Evolutionary conservation across 2,113 vertebrate species (phyloP).

Genomic region (Micronycteris hirsuta): DNA sequence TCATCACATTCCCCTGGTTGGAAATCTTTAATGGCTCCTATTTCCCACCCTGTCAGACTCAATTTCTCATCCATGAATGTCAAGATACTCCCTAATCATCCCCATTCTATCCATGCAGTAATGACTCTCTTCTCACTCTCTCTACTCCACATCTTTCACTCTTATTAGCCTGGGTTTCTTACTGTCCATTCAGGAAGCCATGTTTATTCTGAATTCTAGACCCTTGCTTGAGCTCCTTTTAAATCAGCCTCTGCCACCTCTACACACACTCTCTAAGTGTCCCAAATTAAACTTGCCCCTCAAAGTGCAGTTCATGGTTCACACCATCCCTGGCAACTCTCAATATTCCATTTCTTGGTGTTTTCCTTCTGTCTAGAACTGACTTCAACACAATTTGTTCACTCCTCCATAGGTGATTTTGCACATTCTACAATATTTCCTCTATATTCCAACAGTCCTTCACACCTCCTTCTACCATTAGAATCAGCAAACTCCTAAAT

Average conservation of each 20-base stretch:
- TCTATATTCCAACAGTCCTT: not conserved
- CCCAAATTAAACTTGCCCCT: not conserved
- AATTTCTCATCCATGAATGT: not conserved
- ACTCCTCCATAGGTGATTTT: not conserved
- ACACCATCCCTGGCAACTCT: not conserved
- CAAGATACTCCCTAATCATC: not conserved
- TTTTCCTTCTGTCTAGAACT: not conserved
- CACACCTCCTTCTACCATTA: not conserved
- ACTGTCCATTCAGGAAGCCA: not conserved
- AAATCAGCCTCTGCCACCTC: not conserved
- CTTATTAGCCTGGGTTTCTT: not conserved
- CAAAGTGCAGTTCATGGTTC: not conserved
- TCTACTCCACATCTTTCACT: not conserved
- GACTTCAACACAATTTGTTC: not conserved
- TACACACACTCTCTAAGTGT: not conserved
- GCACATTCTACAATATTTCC: not conserved
- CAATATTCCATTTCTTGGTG: not conserved
- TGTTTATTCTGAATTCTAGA: not conserved
- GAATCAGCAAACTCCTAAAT: not conserved
- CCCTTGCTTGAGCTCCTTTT: not conserved
- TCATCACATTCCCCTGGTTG: not conserved
- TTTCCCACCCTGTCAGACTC: not conserved
- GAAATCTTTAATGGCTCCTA: not conserved
- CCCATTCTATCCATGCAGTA: not conserved
- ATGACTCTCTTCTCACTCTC: not conserved